Evolutionary conservation across 2,797 vertebrate species (phyloP).

Genomic region (Geotrypetes seraphini): DNA sequence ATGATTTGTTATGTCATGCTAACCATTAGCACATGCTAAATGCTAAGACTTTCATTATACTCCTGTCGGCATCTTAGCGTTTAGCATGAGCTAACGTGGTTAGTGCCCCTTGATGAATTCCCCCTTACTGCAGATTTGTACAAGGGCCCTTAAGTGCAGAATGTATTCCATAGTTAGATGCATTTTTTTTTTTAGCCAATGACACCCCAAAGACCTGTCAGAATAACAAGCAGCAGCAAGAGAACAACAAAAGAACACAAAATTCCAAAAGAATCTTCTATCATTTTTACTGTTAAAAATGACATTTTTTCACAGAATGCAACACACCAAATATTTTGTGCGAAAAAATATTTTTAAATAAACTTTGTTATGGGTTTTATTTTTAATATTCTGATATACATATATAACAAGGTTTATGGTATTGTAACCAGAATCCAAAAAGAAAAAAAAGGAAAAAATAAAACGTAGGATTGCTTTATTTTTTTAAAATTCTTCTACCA

Average conservation of each 20-base stretch:
- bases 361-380: slow-evolving; percentile 50
- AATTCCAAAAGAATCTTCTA: slow-evolving; percentile 42
- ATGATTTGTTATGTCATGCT: too few relatives aligned
- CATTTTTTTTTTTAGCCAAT: too few relatives aligned
- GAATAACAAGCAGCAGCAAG: too few relatives aligned
- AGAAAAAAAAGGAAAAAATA: slow-evolving; percentile 45
- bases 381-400: slow-evolving; percentile 68
- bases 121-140: too few relatives aligned
- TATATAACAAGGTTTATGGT: slow-evolving; percentile 73
- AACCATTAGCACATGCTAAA: too few relatives aligned
- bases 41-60: too few relatives aligned
- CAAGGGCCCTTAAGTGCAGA: too few relatives aligned
- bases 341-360: slow-evolving; percentile 67
- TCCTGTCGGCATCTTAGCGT: too few relatives aligned
- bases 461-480: slow-evolving; percentile 48
- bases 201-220: too few relatives aligned
- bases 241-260: slow-evolving; percentile 40
- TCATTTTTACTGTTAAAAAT: slow-evolving; percentile 62
- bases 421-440: slow-evolving; percentile 62
- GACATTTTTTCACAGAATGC: slow-evolving; percentile 58
- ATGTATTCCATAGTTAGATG: too few relatives aligned
- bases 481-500: slow-evolving; percentile 41
- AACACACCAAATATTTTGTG: slow-evolving; percentile 61
- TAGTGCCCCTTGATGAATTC: too few relatives aligned
- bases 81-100: too few relatives aligned